Conservation (phyloP, 2,888 invertebrate species). For the Geophilus truncorum region DNA sequence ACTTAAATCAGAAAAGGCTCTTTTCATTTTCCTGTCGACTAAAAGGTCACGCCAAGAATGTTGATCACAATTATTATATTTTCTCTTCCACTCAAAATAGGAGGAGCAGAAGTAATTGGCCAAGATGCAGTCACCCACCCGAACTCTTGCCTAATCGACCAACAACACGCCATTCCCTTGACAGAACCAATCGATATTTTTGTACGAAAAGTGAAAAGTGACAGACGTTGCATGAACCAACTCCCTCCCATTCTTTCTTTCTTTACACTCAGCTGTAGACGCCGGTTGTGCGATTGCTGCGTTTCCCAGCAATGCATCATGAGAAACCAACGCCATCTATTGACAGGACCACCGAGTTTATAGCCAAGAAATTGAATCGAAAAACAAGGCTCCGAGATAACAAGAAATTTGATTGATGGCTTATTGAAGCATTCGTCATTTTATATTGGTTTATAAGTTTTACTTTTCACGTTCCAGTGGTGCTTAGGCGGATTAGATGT, state of each 20-base stretch:
- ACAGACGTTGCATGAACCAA: constrained; percentile 3
- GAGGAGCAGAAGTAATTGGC: constrained; percentile 10
- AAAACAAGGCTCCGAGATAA: not conserved
- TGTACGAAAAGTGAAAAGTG: constrained; percentile 7
- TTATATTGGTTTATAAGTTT: not conserved
- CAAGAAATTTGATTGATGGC: not conserved
- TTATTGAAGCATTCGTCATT: not conserved
- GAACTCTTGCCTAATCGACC: constrained; percentile 7
- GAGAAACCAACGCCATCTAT: constrained; percentile 5
- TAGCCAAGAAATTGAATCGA: not conserved
- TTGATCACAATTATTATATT: constrained; percentile 18
- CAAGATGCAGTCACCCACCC: constrained; percentile 9
- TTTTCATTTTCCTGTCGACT: constrained; percentile 1
- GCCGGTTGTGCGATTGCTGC: not conserved
- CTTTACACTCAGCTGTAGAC: not conserved
- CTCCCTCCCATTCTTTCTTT: not conserved
- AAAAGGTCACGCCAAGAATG: constrained; percentile 8
- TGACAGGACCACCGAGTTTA: not conserved
- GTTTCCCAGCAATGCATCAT: not conserved
- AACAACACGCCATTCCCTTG: constrained; percentile 5
- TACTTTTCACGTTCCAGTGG: not conserved
- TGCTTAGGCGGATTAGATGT: not conserved
- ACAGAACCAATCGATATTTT: not conserved
- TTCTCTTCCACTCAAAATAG: constrained; percentile 2
- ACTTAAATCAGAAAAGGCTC: not conserved